Percentiles rank a stretch among this genome's conserved stretches.
phyloP scores from a whole-genome alignment of 2,888 invertebrate genomes.

The Autographa gamma region DNA sequence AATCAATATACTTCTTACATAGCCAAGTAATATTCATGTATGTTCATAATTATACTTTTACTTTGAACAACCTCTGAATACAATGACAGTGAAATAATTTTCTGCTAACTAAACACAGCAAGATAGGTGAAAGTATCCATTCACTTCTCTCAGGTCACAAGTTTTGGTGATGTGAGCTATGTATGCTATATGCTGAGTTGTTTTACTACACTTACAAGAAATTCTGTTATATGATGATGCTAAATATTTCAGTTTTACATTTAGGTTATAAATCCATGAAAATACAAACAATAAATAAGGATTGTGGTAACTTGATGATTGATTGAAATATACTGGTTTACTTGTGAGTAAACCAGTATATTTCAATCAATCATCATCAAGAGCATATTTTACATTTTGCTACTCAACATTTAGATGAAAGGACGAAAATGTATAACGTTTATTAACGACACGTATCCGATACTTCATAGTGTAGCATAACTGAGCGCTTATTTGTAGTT shows the following conservation, averaged over 20 bases:
- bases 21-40: constrained; percentile 31
- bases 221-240: neutral
- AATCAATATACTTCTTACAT: constrained; percentile 35
- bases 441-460: neutral
- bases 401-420: neutral
- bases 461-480: neutral
- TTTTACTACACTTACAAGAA: neutral
- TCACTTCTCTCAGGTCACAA: constrained; percentile 70
- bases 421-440: neutral
- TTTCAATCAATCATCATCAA: too few species aligned
- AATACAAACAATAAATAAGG: neutral
- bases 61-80: constrained; percentile 39
- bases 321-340: constrained; percentile 20
- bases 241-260: neutral
- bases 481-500: neutral
- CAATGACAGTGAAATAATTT: constrained; percentile 39
- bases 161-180: constrained; percentile 49
- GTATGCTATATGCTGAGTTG: constrained; percentile 21
- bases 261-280: neutral
- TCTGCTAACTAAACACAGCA: constrained; percentile 64
- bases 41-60: constrained; percentile 23
- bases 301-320: neutral
- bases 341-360: too few species aligned
- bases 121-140: constrained; percentile 82
- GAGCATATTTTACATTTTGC: neutral